Evolutionary conservation across 1,140 invertebrate species (phyloP).

Genomic region (Diorhabda elongata): DNA sequence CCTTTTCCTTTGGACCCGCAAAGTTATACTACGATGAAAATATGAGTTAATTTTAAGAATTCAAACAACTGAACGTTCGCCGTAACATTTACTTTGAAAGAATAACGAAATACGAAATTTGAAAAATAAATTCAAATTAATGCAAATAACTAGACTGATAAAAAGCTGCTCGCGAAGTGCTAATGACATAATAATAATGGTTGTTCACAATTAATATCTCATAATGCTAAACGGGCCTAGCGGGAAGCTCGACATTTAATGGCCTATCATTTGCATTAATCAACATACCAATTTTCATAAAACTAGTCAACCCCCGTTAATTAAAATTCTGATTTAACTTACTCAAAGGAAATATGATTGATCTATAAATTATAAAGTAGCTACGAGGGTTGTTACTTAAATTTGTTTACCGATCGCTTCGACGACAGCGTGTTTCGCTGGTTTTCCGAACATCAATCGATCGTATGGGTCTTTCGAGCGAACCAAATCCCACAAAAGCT

Average conservation of each 20-base stretch:
- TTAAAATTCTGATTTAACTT: conserved; percentile 15
- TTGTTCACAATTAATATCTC: conserved; percentile 45
- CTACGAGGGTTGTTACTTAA: no score
- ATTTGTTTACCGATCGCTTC: no score
- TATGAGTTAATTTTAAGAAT: no score
- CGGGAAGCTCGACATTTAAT: conserved; percentile 10
- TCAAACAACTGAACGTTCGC: no score
- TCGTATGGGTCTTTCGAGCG: background rate
- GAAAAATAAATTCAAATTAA: conserved; percentile 42
- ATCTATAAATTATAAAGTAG: no score
- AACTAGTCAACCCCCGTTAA: conserved; percentile 14
- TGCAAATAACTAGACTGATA: conserved; percentile 37
- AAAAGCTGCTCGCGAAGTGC: conserved; percentile 42
- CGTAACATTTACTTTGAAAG: background rate
- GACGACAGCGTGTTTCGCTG: no score
- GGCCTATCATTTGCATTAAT: conserved; percentile 18
- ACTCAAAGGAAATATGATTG: no score
- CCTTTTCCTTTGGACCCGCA: no score
- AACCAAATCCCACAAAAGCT: background rate
- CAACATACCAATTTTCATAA: conserved; percentile 23
- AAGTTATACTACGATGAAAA: no score
- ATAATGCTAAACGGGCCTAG: conserved; percentile 31
- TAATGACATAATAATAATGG: conserved; percentile 46
- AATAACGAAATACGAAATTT: conserved; percentile 10
- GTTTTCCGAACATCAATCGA: background rate